Base-by-base conservation (phyloP, 2,113 vertebrate species). In the Myiozetetes cayanensis region DNA sequence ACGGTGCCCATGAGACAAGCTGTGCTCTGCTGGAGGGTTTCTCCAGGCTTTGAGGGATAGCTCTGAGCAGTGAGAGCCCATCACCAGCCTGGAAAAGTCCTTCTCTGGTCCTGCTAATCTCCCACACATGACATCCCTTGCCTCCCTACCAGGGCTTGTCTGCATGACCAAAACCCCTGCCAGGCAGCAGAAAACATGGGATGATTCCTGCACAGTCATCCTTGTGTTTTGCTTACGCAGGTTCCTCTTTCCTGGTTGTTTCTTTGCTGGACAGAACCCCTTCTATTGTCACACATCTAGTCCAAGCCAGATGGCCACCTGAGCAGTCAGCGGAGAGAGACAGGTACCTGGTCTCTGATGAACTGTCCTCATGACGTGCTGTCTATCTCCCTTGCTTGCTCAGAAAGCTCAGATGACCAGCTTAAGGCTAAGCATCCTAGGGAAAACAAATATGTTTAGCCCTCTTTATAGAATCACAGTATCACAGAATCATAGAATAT, bases 121-220 rank as follows among this genome's bases (percentile, higher is more conserved):
- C 46, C 20, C 9, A 14, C 2, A 3, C 16, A 3, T 6, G 43
- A 37, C 3, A 1, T 8, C 10, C 20, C 19, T 82, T 67, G n/a
- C 12, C 33, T 76, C 25, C 20, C 35, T 87, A 43, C 27, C 31
- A 44, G n/a, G 44, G 44, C 15, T 44, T 28, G 6, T 16, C 17
- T 12, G 3, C 0, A 0, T 19, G 67, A 41, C 10, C 7, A 3
- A 88, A 65, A 61, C 37, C 14, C 41, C 59, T 31, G 35, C 5
- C 39, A 68, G 43, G 33, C 44, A 81, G 61, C 41, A 88, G 71
- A 76, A 52, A 59, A 25, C 10, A 68, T n/a, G 24, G 10, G 21
- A 62, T 13, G 30, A 44, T 12, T 23, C 27, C 12, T 44, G 8
- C 7, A 17, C 11, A 20, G 43, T 47, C 18, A 33, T 63, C 24